These are phyloP conservation scores for Laticauda colubrina DNA, from an alignment of 2,113 vertebrate species.

Conservation along the genomic window DNA sequence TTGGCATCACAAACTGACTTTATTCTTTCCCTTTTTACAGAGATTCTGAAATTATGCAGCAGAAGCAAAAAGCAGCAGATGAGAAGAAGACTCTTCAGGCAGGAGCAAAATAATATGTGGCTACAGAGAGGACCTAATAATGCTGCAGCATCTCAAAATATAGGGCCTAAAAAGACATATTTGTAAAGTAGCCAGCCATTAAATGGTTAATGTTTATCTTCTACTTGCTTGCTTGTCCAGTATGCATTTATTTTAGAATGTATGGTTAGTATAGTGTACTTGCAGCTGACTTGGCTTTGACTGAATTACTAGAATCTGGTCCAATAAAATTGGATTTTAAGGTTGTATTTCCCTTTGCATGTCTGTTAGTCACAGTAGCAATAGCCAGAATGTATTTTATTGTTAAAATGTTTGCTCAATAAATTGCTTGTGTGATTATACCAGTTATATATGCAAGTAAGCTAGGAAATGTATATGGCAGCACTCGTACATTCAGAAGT, in stretches of 20 bases:
- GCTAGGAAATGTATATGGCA: conserved; percentile 30
- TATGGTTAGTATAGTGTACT: conserved; percentile 43
- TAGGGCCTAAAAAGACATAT: conserved; percentile 47
- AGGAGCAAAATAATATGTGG: conserved; percentile 62
- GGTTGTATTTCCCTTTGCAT: conserved; percentile 48
- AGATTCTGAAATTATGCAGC: conserved; percentile 79
- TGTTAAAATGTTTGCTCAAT: conserved; percentile 42
- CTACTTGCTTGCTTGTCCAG: conserved; percentile 49
- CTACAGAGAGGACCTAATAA: conserved; percentile 37
- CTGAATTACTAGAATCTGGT: conserved; percentile 43
- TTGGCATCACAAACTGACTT: background rate
- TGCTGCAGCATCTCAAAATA: conserved; percentile 42
- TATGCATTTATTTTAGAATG: conserved; percentile 51
- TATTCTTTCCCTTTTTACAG: conserved; percentile 54
- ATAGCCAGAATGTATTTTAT: conserved; percentile 46
- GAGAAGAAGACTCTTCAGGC: conserved; percentile 72
- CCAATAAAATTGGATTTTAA: conserved; percentile 51
- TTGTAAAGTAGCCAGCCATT: conserved; percentile 29
- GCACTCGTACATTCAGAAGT: conserved; percentile 28
- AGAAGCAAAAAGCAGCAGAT: conserved; percentile 75
- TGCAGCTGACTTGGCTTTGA: conserved; percentile 21
- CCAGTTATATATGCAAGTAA: conserved; percentile 32
- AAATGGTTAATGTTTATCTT: conserved; percentile 42
- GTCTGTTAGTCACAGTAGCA: conserved; percentile 40
- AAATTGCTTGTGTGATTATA: conserved; percentile 23